A percentile compares a stretch with the other conserved stretches of the same genome.
Evolutionary conservation across 2,113 vertebrate genomes (phyloP).

Genomic region (Pelmatolapia mariae): DNA sequence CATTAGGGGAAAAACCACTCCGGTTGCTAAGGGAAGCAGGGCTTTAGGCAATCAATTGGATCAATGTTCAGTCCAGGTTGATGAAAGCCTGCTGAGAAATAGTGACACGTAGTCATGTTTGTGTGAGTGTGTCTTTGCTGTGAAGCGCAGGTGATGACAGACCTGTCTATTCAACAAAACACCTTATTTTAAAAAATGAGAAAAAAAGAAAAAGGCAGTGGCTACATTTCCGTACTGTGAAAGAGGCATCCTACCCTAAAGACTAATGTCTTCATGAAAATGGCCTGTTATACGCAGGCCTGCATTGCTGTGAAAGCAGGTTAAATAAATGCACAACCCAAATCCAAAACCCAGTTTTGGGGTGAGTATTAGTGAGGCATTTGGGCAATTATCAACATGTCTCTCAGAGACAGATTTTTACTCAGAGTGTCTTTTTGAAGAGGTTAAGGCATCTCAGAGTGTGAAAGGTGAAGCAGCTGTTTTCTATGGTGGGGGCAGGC

Average conservation of each 20-base stretch:
- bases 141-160: constrained; percentile 48
- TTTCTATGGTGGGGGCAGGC: constrained; percentile 25
- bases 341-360: neutral
- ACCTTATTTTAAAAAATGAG: constrained; percentile 11
- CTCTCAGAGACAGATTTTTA: neutral
- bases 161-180: constrained; percentile 48
- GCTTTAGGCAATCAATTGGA: constrained; percentile 50
- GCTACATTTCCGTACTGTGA: neutral
- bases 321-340: constrained; percentile 1
- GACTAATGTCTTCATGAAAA: neutral
- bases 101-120: constrained; percentile 18
- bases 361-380: neutral
- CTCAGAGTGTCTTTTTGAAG: neutral
- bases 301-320: neutral
- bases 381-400: constrained; percentile 12
- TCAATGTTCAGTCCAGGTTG: constrained; percentile 50
- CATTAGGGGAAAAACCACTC: constrained; percentile 26
- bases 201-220: constrained; percentile 19
- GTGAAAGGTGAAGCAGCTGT: constrained; percentile 70
- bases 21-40: neutral
- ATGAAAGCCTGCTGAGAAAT: constrained; percentile 57
- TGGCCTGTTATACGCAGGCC: neutral
- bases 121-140: neutral
- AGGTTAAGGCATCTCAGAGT: constrained; percentile 29
- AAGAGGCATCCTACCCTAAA: neutral